Conservation (phyloP, 2,113 vertebrate genomes). For the Himantopus leucocephalus region DNA sequence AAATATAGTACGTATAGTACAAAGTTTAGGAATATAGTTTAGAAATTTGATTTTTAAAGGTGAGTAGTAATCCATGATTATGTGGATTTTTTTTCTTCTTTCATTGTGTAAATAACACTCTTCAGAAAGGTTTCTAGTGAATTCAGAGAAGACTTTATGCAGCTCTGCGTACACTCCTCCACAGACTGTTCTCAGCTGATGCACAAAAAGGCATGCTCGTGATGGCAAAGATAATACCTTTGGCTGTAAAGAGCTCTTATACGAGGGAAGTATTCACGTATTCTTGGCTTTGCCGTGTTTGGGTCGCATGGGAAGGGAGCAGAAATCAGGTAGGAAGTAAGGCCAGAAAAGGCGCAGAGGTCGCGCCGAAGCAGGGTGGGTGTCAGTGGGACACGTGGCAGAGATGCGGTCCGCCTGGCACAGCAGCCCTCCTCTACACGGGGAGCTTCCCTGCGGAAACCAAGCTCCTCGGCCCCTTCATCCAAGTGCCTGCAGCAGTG, state of each 20-base stretch:
- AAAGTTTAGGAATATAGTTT: neutral
- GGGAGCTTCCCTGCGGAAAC: neutral
- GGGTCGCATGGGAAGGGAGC: neutral
- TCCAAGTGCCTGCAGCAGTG: neutral
- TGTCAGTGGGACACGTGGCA: neutral
- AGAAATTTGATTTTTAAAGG: neutral
- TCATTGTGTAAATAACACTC: neutral
- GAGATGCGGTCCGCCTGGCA: neutral
- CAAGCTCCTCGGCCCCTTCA: neutral
- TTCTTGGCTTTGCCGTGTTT: neutral
- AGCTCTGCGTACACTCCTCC: neutral
- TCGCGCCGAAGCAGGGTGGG: neutral
- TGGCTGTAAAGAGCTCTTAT: neutral
- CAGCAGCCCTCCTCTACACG: neutral
- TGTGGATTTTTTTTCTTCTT: neutral
- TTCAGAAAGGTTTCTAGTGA: neutral
- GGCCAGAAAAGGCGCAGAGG: neutral
- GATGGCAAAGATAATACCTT: neutral
- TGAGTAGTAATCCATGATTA: neutral
- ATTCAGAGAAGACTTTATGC: neutral
- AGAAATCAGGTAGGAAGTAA: neutral
- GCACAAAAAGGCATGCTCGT: neutral
- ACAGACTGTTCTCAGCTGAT: neutral
- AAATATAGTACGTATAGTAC: neutral
- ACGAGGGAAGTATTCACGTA: fast-evolving